These are phyloP conservation scores for Aphis gossypii DNA, from an alignment of 1,140 invertebrate species.

Conservation along the genomic window DNA sequence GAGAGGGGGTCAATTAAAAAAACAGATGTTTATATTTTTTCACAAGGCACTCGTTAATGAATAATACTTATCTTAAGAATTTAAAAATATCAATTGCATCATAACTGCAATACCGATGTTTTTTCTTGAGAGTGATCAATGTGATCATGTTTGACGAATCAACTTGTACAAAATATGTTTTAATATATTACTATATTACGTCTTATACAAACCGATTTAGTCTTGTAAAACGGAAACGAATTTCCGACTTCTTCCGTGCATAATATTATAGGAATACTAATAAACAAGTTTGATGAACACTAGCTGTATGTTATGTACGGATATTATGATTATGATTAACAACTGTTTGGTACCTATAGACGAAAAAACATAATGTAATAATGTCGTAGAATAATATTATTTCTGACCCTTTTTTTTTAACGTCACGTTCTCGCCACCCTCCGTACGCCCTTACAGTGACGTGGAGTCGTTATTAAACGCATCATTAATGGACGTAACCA, in stretches of 20 bases:
- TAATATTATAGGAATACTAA: neutral
- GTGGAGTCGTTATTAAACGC: slow-evolving; percentile 25
- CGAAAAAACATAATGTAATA: slow-evolving; percentile 1
- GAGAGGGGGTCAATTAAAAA: no score
- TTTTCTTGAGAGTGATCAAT: no score
- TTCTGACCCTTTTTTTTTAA: slow-evolving; percentile 33
- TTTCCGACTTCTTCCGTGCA: neutral
- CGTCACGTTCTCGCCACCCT: neutral
- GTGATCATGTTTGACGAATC: no score
- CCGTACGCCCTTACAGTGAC: neutral
- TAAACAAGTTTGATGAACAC: neutral
- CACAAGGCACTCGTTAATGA: no score
- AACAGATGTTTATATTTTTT: no score
- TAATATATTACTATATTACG: no score
- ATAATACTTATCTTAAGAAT: no score
- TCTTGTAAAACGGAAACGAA: neutral
- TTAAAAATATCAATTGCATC: no score
- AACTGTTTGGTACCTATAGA: neutral
- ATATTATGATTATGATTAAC: slow-evolving; percentile 12
- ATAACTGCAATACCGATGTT: no score
- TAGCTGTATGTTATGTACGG: neutral
- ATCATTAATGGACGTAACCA: slow-evolving; percentile 51
- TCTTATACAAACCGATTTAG: neutral
- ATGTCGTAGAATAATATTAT: slow-evolving; percentile 10
- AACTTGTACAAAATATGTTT: no score